Evolutionary conservation across 2,888 invertebrate species (phyloP), one percentile per base, ranked within the genome.

Genomic region (Megamerina dolium): DNA sequence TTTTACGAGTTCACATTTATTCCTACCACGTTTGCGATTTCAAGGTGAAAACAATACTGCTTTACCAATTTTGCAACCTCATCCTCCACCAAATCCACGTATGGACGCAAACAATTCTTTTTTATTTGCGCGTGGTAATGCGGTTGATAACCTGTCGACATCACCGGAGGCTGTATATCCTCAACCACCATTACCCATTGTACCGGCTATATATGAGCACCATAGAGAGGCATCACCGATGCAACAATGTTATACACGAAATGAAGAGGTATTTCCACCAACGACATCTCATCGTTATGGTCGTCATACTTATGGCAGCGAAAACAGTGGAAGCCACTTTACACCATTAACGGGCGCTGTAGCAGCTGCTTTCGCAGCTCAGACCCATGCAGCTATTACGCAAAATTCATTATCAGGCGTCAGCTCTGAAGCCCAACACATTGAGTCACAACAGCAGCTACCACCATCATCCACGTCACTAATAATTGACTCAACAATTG

Each of bases 311-410:
- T n/a, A n/a, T n/a, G n/a, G n/a, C n/a, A n/a, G n/a, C n/a, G n/a
- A n/a, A n/a, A n/a, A n/a, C n/a, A n/a, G n/a, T n/a, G n/a, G n/a
- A n/a, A n/a, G n/a, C n/a, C n/a, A 10, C n/a, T 35, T 21, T 6
- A 44, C 34, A 20, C 35, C 45, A 13, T 36, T 34, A 14, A 37
- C 48, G 9, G 39, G 50, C 27, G 64, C 60, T 2, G 59, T 60
- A 14, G 57, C 60, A 5, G 57, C 58, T 4, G 56, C 59, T 21
- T 55, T 58, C 4, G 55, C 59, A 3, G 56, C 57, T 2, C 60
- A 59, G 12, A 52, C 52, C 2, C 56, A 54, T 43, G 50, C 61
- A 2, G 55, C 57, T 5, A 55, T 60, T 3, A 55, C 56, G 1
- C 60, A 57, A 4, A 53, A 52, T 3, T 56, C 54, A 45, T 50